Evolutionary conservation across 2,797 vertebrate genomes (phyloP).

Genomic region (Fringilla coelebs): DNA sequence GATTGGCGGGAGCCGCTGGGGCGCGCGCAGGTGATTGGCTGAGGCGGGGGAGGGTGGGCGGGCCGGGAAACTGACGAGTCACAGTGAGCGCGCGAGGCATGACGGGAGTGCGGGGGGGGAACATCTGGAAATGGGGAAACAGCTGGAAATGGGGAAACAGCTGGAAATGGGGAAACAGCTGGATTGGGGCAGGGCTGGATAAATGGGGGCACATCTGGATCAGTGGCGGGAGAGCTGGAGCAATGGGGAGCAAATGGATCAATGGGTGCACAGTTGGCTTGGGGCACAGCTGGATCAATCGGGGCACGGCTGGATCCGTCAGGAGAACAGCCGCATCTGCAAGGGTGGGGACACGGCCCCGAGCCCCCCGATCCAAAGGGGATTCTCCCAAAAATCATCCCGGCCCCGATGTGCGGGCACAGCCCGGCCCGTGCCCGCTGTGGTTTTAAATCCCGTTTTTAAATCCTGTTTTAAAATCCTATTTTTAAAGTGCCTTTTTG

Average conservation of each 20-base stretch:
- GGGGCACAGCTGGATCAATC: neutral
- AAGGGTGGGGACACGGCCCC: neutral
- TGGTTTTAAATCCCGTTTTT: neutral
- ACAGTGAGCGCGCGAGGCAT: neutral
- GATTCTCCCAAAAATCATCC: neutral
- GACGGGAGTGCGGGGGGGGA: neutral
- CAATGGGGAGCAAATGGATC: neutral
- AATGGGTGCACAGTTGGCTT: neutral
- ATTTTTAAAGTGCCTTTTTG: no score
- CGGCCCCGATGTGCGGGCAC: neutral
- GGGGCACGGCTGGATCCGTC: neutral
- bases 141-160: neutral
- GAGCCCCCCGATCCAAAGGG: neutral
- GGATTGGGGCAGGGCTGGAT: no score
- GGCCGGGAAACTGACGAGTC: neutral
- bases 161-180: neutral
- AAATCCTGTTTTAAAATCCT: neutral
- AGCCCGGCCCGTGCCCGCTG: neutral
- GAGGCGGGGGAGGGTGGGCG: fast-evolving
- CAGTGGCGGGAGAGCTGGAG: neutral
- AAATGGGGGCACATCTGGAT: neutral
- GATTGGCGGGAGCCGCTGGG: neutral
- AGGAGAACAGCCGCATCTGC: neutral
- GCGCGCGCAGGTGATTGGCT: neutral
- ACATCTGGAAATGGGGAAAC: neutral